Base-by-base conservation (phyloP, 2,888 invertebrate genomes). In the Epinotia bilunana region DNA sequence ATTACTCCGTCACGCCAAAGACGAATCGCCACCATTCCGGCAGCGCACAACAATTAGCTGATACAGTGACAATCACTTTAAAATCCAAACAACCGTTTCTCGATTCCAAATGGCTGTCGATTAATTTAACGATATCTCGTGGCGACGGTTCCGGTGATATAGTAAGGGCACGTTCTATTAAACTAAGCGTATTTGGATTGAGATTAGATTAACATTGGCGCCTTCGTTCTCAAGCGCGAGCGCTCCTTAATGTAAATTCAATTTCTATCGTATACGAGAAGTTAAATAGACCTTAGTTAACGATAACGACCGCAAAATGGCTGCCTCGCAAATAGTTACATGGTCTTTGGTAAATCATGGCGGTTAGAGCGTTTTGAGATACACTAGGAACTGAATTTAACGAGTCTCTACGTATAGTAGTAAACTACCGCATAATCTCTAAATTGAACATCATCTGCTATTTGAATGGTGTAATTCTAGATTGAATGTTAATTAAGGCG, bases 121-220 rank as follows among this genome's bases (percentile, higher is more conserved):
- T 83, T 82, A 81, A 80, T 81, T 83, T 80, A 82, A 83, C 79
- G 82, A 79, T 80, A 80, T 78, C 79, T 79, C 79, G 81, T 76
- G 79, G 80, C 79, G 78, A 78, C 79, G 79, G 72, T 67, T 74
- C 70, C 68, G 62, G 46, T 39, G 71, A 71, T 79, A 79, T 80
- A 81, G 80, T 81, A 81, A 78, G 74, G 79, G 69, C 75, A 75
- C 76, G 33, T 16, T 53, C 53, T 53, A 53, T 53, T n/a, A 16
- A 53, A 53, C 53, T 53, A 7, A 53, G n/a, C n/a, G n/a, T n/a
- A 53, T n/a, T 53, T 2, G 53, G 53, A 53, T 53, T n/a, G n/a
- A 53, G n/a, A 53, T 53, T n/a, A n/a, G 6, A n/a, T 53, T 53
- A 7, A 53, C n/a, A 53, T 53, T 53, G 39, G 7, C 33, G 33